Conservation (phyloP, 1,140 invertebrate species). For the Drosophila orosa region DNA sequence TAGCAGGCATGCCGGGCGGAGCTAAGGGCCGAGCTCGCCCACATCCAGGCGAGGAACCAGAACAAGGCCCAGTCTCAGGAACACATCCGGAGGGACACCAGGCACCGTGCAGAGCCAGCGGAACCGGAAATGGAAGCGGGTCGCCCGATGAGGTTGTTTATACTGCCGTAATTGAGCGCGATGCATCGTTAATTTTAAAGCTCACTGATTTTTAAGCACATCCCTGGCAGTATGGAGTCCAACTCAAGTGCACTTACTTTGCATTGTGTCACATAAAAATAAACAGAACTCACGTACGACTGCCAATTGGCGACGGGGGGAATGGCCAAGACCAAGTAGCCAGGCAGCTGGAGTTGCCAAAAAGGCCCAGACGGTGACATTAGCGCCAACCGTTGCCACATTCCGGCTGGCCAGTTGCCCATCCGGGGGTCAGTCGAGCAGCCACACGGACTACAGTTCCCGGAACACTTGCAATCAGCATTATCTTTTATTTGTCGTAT, state of each 20-base stretch:
- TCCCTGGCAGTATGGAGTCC: slow-evolving; percentile 31
- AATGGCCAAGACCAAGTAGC: slow-evolving; percentile 12
- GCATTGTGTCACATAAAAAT: slow-evolving; percentile 81
- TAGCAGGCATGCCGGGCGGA: slow-evolving; percentile 69
- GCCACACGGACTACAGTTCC: slow-evolving; percentile 48
- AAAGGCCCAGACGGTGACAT: slow-evolving; percentile 74
- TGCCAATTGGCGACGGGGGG: slow-evolving; percentile 20
- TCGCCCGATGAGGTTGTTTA: slow-evolving; percentile 55
- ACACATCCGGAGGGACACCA: slow-evolving; percentile 20
- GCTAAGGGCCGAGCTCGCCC: slow-evolving; percentile 47
- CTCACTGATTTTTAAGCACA: slow-evolving; percentile 80
- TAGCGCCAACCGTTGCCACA: slow-evolving; percentile 54
- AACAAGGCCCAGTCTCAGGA: slow-evolving; percentile 1
- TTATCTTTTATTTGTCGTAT: slow-evolving; percentile 69
- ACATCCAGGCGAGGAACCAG: slow-evolving; percentile 28
- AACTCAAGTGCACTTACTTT: slow-evolving; percentile 80
- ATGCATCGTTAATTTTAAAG: slow-evolving; percentile 76
- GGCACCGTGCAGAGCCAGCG: slow-evolving; percentile 36
- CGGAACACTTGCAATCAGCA: slow-evolving; percentile 66
- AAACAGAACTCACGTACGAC: slow-evolving; percentile 58
- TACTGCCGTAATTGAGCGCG: slow-evolving; percentile 61
- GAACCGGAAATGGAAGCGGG: slow-evolving; percentile 39
- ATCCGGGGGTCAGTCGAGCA: slow-evolving; percentile 38
- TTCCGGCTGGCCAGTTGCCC: slow-evolving; percentile 67
- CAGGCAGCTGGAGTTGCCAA: slow-evolving; percentile 24